phyloP scores from a whole-genome alignment of 92 coral and sea anemone species.

The Zoanthus sansibaricus region DNA sequence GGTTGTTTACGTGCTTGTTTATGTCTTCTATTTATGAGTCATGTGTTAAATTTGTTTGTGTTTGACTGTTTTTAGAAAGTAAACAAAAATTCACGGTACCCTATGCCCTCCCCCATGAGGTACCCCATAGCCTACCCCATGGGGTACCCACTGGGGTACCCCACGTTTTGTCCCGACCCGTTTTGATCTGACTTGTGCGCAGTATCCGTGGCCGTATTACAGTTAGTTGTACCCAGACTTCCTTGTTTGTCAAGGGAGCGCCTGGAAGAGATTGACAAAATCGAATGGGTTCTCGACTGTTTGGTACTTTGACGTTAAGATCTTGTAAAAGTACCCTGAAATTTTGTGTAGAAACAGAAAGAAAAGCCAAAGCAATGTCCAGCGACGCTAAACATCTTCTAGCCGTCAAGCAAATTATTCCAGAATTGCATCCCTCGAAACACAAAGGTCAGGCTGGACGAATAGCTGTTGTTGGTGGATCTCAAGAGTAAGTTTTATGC shows the following conservation, averaged over 20 bases:
- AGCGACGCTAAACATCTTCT: conserved; percentile 52
- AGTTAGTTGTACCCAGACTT: not conserved
- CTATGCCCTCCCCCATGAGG: no score
- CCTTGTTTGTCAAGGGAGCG: not conserved
- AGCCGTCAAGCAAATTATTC: conserved; percentile 71
- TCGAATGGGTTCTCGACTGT: not conserved
- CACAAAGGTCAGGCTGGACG: conserved; percentile 98
- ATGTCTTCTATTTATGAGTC: no score
- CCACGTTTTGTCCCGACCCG: no score
- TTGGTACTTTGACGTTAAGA: not conserved
- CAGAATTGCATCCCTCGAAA: conserved; percentile 73
- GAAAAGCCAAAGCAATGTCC: not conserved
- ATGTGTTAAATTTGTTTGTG: no score
- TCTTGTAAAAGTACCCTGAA: not conserved
- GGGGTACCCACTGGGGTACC: no score
- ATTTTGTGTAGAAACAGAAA: not conserved
- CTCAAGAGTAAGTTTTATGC: conserved; percentile 85
- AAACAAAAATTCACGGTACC: no score
- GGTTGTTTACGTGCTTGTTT: no score
- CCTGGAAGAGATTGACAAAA: conserved; percentile 1
- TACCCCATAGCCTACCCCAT: no score
- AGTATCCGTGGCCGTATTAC: no score
- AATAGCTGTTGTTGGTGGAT: conserved; percentile 96
- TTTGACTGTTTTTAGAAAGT: no score
- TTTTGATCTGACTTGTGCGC: no score